These are phyloP conservation scores for Esox masquinongy DNA, from an alignment of 2,797 vertebrate species.

Conservation along the genomic window DNA sequence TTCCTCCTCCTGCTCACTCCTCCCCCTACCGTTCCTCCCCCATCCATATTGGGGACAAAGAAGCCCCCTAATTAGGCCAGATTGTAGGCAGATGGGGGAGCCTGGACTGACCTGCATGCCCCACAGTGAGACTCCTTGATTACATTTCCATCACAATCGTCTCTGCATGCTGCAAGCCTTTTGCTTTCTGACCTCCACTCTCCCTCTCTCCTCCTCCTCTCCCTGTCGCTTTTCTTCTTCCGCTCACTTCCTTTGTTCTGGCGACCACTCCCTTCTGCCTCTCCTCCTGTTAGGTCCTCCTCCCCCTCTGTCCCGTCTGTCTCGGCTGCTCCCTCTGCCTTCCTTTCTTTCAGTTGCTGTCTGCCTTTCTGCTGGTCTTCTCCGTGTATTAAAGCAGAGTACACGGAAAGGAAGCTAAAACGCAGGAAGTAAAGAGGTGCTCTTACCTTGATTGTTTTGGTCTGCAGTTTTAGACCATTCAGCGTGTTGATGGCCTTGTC, in stretches of 20 bases:
- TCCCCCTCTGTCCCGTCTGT: constrained; percentile 72
- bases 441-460: constrained; percentile 98
- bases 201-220: constrained; percentile 36
- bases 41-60: constrained; percentile 79
- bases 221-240: constrained; percentile 68
- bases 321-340: constrained; percentile 46
- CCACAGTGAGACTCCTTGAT: constrained; percentile 75
- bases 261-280: constrained; percentile 56
- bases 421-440: background rate
- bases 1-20: constrained; percentile 8
- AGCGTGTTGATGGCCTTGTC: constrained; percentile 98
- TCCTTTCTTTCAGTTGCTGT: constrained; percentile 27
- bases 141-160: constrained; percentile 87
- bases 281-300: constrained; percentile 42
- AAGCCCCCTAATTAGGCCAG: constrained; percentile 77
- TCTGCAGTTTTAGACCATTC: constrained; percentile 96
- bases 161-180: constrained; percentile 70
- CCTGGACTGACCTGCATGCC: constrained; percentile 73
- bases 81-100: constrained; percentile 84
- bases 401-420: background rate
- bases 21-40: constrained; percentile 39
- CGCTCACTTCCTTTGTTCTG: constrained; percentile 68
- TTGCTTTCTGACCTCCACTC: constrained; percentile 72
- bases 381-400: constrained; percentile 11
- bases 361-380: constrained; percentile 50